Percentiles rank a stretch among this genome's conserved stretches.
Conservation (phyloP, 2,797 vertebrate genomes). For the Gallinago nigripennis region DNA sequence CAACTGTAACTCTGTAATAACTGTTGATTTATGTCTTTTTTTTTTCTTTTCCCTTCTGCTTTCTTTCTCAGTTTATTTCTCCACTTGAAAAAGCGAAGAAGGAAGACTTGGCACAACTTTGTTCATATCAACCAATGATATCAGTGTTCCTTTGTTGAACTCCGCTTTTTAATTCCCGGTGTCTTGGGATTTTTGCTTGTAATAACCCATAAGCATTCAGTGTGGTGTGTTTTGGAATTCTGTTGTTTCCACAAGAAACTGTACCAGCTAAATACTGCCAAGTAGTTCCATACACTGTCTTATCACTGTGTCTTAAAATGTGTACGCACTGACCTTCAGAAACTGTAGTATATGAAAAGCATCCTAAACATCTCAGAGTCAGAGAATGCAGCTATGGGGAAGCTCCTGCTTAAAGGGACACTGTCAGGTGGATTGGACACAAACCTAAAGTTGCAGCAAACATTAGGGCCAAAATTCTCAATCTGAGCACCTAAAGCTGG, state of each 20-base stretch:
- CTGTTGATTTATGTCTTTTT: background rate
- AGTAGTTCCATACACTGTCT: conserved; percentile 69
- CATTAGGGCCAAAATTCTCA: background rate
- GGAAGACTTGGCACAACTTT: conserved; percentile 62
- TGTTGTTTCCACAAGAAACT: conserved; percentile 68
- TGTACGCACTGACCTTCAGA: conserved; percentile 59
- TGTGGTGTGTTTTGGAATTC: conserved; percentile 66
- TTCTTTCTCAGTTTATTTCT: conserved; percentile 73
- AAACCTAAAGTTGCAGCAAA: background rate
- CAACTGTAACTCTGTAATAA: background rate
- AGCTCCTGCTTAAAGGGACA: conserved; percentile 9
- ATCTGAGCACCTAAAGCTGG: background rate
- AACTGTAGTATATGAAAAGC: conserved; percentile 36
- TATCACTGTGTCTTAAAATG: conserved; percentile 66
- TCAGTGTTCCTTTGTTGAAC: conserved; percentile 70
- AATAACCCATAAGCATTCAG: conserved; percentile 65
- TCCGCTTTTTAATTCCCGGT: conserved; percentile 63
- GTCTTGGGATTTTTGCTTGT: conserved; percentile 69
- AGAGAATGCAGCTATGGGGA: background rate
- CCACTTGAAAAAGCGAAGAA: conserved; percentile 64
- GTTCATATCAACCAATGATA: conserved; percentile 54
- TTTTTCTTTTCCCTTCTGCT: conserved; percentile 15
- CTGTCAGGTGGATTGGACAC: background rate
- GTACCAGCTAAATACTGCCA: conserved; percentile 75
- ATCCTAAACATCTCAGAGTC: conserved; percentile 29